Base-by-base conservation (phyloP, 2,797 vertebrate genomes). In the Rhynchonycteris naso region DNA sequence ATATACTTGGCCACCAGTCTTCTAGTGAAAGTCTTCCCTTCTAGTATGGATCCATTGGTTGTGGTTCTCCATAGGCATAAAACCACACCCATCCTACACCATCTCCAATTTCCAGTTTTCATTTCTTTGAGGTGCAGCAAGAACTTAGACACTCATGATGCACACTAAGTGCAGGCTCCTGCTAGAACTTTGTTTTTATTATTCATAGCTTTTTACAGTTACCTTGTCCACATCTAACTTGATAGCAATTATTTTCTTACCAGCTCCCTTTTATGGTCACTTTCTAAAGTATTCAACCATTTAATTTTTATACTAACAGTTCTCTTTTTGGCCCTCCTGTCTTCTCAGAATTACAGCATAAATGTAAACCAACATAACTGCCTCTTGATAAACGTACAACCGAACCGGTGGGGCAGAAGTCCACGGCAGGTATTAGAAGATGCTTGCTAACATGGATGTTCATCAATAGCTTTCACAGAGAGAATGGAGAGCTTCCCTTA, bases 81-180 rank as follows among this genome's bases (percentile, higher is more conserved):
- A 91, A 80, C 22, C 35, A 88, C 7, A 38, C 35, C 50, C 54
- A 63, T 56, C 78, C 52, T 56, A 68, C 1, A 85, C 88, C 47
- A 91, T 80, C 82, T 95, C n/a, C n/a, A 86, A 63, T 91, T 91
- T 79, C 68, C 21, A 72, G 19, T 92, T 92, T 88, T 30, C 61
- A 26, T 90, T 89, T 95, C 35, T 85, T 35, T 74, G 54, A 59
- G 33, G 47, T 56, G 13, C n/a, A 85, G 19, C 78, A 81, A 90
- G 71, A 82, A 61, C 43, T 92, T 58, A 92, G 66, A 61, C 19
- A n/a, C 13, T 75, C 38, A 9, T 43, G 61, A 59, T 93, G 52
- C 12, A 63, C 15, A 71, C 18, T 13, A n/a, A 85, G 50, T 71
- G 1, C 33, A 88, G 52, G 82, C 52, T 68, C 22, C 19, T 63